Evolutionary conservation across 2,888 invertebrate genomes (phyloP).

Genomic region (Cantharis nigra): DNA sequence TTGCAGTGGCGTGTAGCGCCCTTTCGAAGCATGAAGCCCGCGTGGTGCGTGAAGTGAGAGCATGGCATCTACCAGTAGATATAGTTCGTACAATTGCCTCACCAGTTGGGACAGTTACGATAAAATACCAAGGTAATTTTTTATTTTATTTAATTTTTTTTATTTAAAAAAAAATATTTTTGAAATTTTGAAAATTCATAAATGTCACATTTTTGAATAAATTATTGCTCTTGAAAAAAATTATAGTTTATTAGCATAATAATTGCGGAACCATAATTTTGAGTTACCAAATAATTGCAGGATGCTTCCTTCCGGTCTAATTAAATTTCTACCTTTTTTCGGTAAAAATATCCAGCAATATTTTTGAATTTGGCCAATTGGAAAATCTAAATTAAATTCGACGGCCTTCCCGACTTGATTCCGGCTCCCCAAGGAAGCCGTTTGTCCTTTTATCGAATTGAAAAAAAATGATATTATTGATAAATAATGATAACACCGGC

Average conservation of each 20-base stretch:
- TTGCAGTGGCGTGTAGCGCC: conserved; percentile 49
- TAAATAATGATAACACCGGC: background rate
- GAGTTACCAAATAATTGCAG: background rate
- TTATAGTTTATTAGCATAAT: no score
- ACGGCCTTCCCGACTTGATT: background rate
- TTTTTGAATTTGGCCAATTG: background rate
- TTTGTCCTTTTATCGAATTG: background rate
- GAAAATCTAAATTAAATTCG: background rate
- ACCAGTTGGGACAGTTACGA: conserved; percentile 92
- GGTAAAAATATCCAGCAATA: background rate
- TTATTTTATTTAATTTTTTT: no score
- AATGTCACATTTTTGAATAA: background rate
- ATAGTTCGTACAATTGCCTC: conserved; percentile 87
- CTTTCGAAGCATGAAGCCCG: conserved; percentile 44
- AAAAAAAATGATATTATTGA: background rate
- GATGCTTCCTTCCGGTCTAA: background rate
- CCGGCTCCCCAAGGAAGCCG: background rate
- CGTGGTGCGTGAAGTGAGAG: conserved; percentile 37
- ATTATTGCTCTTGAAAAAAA: background rate
- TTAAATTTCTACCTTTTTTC: background rate
- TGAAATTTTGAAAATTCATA: no score
- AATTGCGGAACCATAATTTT: background rate
- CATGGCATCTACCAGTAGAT: conserved; percentile 77
- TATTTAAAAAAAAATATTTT: no score
- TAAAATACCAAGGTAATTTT: conserved; percentile 79